Conservation (phyloP, 2,888 invertebrate genomes). For the Acronicta aceris region DNA sequence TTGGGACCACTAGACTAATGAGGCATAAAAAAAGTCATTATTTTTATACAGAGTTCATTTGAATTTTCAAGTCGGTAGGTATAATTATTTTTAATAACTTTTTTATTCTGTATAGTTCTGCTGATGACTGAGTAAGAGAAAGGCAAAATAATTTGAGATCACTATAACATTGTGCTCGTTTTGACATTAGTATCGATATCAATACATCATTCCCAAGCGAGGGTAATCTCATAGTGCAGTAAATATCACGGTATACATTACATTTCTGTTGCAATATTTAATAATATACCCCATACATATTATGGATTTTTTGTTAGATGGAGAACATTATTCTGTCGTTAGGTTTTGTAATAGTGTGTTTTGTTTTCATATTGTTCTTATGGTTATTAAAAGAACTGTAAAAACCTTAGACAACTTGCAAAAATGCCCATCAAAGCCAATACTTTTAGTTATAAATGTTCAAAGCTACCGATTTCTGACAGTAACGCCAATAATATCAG, state of each 20-base stretch:
- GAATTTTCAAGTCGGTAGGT: no score
- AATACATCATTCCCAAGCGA: not conserved
- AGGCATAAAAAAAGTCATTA: no score
- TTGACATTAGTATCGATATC: not conserved
- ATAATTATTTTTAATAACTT: no score
- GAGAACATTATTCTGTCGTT: conserved; percentile 2
- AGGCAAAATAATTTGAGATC: not conserved
- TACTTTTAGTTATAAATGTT: no score
- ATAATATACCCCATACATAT: conserved; percentile 1
- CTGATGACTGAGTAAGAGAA: not conserved
- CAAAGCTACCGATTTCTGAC: no score
- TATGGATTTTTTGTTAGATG: not conserved
- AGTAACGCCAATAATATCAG: no score
- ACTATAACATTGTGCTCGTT: not conserved
- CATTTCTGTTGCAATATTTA: not conserved
- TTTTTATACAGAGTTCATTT: no score
- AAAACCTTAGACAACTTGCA: no score
- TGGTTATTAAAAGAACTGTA: not conserved
- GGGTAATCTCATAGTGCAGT: conserved; percentile 1
- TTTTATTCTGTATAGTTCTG: no score
- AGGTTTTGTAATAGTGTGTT: not conserved
- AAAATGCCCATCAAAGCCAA: no score
- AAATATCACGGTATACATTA: conserved; percentile 2
- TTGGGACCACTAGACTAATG: no score
- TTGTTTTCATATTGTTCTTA: not conserved